These are phyloP conservation scores for Herminia tarsipennalis DNA, from an alignment of 2,888 invertebrate genomes.

Conservation along the genomic window DNA sequence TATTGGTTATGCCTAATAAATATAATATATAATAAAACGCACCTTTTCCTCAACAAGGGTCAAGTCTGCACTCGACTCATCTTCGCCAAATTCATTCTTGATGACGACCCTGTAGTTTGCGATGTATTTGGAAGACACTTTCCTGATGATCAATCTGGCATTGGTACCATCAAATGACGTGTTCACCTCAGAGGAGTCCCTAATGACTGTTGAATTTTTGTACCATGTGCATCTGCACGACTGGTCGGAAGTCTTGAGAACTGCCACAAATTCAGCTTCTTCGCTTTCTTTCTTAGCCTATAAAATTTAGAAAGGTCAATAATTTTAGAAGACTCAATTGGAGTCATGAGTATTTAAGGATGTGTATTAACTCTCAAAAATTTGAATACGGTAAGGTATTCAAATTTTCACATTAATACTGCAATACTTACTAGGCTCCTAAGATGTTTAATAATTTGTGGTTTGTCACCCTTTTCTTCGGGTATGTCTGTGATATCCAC, in stretches of 20 bases:
- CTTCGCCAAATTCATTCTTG: constrained; percentile 96
- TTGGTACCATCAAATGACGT: constrained; percentile 94
- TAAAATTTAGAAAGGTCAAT: constrained; percentile 8
- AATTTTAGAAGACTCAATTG: background rate
- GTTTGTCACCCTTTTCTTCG: constrained; percentile 91
- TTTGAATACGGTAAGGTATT: background rate
- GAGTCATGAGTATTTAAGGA: background rate
- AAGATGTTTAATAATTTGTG: constrained; percentile 91
- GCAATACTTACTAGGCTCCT: constrained; percentile 89
- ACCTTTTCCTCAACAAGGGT: constrained; percentile 89
- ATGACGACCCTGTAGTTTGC: constrained; percentile 95
- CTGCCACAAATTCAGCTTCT: constrained; percentile 91
- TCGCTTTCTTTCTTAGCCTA: constrained; percentile 85
- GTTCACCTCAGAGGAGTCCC: constrained; percentile 90
- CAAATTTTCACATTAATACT: background rate
- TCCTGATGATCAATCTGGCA: constrained; percentile 91
- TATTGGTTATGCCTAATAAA: background rate
- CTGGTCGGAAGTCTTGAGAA: constrained; percentile 90
- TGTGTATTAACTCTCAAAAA: too few relatives aligned
- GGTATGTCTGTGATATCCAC: constrained; percentile 95
- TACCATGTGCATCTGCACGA: constrained; percentile 94
- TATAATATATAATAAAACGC: constrained; percentile 6
- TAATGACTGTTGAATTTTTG: constrained; percentile 91
- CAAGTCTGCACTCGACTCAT: constrained; percentile 94
- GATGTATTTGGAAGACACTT: constrained; percentile 90